Percentiles rank a stretch among this genome's conserved stretches.
Evolutionary conservation across 2,797 vertebrate genomes (phyloP).

Genomic region (Enteromius trimaculatus): DNA sequence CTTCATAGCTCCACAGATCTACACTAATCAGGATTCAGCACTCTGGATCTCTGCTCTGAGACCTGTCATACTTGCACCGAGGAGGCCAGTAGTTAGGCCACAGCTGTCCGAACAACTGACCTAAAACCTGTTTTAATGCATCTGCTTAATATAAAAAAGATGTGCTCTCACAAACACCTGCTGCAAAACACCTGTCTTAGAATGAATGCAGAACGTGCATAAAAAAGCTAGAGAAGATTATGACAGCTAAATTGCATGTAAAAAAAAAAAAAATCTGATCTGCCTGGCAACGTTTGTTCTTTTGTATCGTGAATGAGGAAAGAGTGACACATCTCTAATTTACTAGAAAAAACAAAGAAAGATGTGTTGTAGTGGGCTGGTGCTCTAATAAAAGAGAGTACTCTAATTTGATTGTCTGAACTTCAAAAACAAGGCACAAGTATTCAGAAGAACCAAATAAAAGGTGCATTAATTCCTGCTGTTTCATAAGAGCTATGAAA

Average conservation of each 20-base stretch:
- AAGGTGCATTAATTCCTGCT: background rate
- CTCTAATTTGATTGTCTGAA: constrained; percentile 23
- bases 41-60: constrained; percentile 12
- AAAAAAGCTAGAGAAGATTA: constrained; percentile 16
- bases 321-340: constrained; percentile 37
- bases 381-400: constrained; percentile 26
- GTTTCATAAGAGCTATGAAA: constrained; percentile 6
- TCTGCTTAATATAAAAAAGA: constrained; percentile 34
- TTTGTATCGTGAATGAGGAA: constrained; percentile 33
- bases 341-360: constrained; percentile 26
- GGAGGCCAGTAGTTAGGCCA: constrained; percentile 23
- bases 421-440: constrained; percentile 14
- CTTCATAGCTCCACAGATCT: background rate
- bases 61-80: background rate
- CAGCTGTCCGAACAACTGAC: constrained; percentile 26
- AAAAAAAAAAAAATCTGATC: background rate
- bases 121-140: constrained; percentile 10
- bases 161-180: background rate
- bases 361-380: constrained; percentile 13
- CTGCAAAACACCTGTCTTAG: constrained; percentile 8
- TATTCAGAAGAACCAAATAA: constrained; percentile 20
- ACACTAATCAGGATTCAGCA: constrained; percentile 13
- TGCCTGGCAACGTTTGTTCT: constrained; percentile 40
- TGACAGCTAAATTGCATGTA: constrained; percentile 53
- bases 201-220: background rate